Conservation (phyloP, 2,888 invertebrate species). For the Cheilosia vulpina region DNA sequence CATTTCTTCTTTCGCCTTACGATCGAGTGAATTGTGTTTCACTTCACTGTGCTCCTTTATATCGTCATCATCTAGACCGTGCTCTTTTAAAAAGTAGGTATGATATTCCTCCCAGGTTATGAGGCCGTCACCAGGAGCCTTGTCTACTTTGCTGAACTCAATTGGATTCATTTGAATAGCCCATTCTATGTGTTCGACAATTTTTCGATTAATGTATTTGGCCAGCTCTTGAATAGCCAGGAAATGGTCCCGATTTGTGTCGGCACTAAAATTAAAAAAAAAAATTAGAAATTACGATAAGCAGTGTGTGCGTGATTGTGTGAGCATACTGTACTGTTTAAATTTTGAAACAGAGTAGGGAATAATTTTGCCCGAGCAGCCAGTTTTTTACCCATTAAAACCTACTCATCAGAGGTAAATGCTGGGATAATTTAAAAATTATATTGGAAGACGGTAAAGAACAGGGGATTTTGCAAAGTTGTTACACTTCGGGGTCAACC, state of each 20-base stretch:
- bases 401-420: too few relatives aligned
- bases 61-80: conserved; percentile 87
- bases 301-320: too few relatives aligned
- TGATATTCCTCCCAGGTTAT: conserved; percentile 93
- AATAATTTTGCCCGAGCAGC: too few relatives aligned
- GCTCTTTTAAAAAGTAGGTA: conserved; percentile 88
- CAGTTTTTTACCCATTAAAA: too few relatives aligned
- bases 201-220: conserved; percentile 87
- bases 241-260: conserved; percentile 85
- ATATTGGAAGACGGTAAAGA: too few relatives aligned
- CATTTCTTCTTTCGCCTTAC: conserved; percentile 88
- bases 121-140: conserved; percentile 86
- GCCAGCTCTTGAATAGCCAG: conserved; percentile 87
- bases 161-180: conserved; percentile 88
- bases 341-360: too few relatives aligned
- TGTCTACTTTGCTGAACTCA: conserved; percentile 87
- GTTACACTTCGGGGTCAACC: too few relatives aligned
- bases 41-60: conserved; percentile 87
- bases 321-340: too few relatives aligned
- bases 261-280: conserved; percentile 85
- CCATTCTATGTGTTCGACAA: conserved; percentile 88
- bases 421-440: too few relatives aligned
- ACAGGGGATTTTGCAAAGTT: too few relatives aligned
- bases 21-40: conserved; percentile 87
- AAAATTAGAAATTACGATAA: background rate